These are phyloP conservation scores for Parapsyche elsis DNA, from an alignment of 1,140 invertebrate species.

Conservation along the genomic window DNA sequence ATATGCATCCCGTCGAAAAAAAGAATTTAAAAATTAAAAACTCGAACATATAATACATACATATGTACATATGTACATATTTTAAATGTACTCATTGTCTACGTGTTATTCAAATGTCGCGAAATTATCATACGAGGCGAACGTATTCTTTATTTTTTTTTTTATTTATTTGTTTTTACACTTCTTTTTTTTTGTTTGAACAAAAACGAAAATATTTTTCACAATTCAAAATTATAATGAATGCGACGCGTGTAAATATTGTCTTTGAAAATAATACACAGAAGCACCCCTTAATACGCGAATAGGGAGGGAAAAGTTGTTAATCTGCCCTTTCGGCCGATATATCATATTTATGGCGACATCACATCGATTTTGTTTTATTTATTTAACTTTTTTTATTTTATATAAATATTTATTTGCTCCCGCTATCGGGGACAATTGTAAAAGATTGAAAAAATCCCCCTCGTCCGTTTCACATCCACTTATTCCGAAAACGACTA, in stretches of 20 bases:
- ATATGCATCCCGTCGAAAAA: neutral
- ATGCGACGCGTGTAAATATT: too few relatives aligned
- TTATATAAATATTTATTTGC: too few relatives aligned
- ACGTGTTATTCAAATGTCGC: slow-evolving; percentile 21
- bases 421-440: too few relatives aligned
- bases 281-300: too few relatives aligned
- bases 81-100: slow-evolving; percentile 6
- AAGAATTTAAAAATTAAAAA: neutral
- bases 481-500: neutral
- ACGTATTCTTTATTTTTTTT: neutral
- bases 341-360: too few relatives aligned
- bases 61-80: neutral
- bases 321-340: too few relatives aligned
- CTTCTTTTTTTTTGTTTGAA: neutral
- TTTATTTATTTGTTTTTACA: neutral
- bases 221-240: neutral
- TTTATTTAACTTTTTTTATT: too few relatives aligned
- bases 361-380: too few relatives aligned
- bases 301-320: too few relatives aligned
- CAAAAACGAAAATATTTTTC: neutral
- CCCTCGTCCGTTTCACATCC: neutral
- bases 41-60: too few relatives aligned
- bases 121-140: slow-evolving; percentile 17
- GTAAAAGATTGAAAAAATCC: too few relatives aligned
- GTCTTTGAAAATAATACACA: too few relatives aligned